phyloP scores from a whole-genome alignment of 2,113 vertebrate species.

The Gobius niger region DNA sequence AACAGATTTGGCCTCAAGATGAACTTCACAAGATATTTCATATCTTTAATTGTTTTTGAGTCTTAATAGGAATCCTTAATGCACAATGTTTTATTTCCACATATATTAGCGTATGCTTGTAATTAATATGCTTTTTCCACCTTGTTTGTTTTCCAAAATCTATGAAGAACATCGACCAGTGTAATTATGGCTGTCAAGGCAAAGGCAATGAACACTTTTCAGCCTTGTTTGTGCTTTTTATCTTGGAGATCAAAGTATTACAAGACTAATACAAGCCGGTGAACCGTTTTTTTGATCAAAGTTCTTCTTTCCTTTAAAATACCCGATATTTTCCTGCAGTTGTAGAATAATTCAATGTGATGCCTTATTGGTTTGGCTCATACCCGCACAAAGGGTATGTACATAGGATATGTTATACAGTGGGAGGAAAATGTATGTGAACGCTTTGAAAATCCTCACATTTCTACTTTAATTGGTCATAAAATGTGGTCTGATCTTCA shows the following conservation, averaged over 20 bases:
- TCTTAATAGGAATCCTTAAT: background rate
- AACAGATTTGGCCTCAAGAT: too few species aligned
- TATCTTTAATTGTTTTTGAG: background rate
- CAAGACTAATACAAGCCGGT: constrained; percentile 4
- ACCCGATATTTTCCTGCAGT: constrained; percentile 4
- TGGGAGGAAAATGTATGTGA: too few species aligned
- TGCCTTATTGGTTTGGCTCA: constrained; percentile 15
- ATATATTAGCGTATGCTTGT: background rate
- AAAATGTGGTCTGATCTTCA: too few species aligned
- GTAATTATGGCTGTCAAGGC: constrained; percentile 11
- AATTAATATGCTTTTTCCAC: background rate
- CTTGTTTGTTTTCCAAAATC: constrained; percentile 12
- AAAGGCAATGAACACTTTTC: constrained; percentile 1
- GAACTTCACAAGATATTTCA: background rate
- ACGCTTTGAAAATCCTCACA: too few species aligned
- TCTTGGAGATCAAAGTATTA: constrained; percentile 37
- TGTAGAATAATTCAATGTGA: constrained; percentile 19
- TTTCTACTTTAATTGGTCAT: too few species aligned
- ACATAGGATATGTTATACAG: too few species aligned
- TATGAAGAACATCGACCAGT: constrained; percentile 18
- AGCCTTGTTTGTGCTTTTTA: constrained; percentile 26
- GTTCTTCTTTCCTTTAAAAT: constrained; percentile 27
- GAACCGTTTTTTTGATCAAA: constrained; percentile 27
- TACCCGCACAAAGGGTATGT: too few species aligned
- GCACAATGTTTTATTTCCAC: too few species aligned